phyloP scores from a whole-genome alignment of 2,797 vertebrate genomes.

The Halcyon smyrnensis region DNA sequence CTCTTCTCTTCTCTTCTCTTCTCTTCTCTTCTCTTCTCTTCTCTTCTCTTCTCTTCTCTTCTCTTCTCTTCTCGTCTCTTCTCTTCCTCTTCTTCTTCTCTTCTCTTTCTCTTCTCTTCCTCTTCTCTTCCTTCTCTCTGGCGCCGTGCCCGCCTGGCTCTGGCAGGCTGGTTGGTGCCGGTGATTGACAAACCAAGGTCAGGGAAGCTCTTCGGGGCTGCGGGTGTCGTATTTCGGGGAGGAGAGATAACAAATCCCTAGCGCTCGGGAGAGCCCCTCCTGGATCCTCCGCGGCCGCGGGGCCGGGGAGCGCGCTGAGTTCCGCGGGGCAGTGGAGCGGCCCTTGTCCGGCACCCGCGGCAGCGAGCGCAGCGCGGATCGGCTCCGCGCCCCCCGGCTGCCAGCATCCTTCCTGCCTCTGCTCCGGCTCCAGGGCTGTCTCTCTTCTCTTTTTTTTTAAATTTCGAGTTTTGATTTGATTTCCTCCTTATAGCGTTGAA shows the following conservation, averaged over 20 bases:
- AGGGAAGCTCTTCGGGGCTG: conserved; percentile 25
- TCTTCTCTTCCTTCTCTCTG: background rate
- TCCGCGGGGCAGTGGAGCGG: background rate
- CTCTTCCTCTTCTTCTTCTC: no score
- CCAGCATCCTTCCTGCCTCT: background rate
- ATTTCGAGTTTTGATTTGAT: background rate
- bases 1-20: background rate
- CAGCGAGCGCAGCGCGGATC: background rate
- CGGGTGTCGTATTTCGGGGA: conserved; percentile 51
- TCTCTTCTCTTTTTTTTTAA: background rate
- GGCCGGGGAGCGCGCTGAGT: background rate
- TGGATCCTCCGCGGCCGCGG: background rate
- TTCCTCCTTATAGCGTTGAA: background rate
- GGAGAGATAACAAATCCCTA: background rate
- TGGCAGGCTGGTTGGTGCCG: background rate
- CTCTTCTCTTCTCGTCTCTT: background rate
- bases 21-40: background rate
- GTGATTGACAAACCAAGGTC: conserved; percentile 72
- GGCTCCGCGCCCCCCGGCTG: background rate
- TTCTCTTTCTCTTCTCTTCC: background rate
- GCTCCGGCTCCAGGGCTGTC: background rate
- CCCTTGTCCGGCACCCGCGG: background rate
- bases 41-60: background rate
- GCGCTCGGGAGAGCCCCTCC: background rate
- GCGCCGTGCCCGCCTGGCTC: conserved; percentile 32